phyloP scores from a whole-genome alignment of 2,113 vertebrate species.

The Malaclemys terrapin region DNA sequence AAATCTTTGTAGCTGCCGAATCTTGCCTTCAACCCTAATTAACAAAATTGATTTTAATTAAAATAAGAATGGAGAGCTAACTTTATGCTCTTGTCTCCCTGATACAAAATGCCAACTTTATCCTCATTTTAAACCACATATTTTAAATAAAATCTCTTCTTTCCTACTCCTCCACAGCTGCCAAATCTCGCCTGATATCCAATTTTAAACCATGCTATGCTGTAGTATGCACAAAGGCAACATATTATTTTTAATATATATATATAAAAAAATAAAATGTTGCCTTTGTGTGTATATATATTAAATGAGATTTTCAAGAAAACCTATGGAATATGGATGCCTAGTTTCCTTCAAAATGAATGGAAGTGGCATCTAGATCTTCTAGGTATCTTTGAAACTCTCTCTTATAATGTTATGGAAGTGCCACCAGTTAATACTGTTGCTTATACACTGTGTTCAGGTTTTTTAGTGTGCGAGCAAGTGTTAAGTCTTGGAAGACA shows the following conservation, averaged over 20 bases:
- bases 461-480: background rate
- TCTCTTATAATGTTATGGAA: background rate
- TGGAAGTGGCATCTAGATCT: background rate
- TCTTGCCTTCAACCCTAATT: background rate
- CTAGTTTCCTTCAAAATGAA: background rate
- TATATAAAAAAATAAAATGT: background rate
- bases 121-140: background rate
- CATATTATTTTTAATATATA: background rate
- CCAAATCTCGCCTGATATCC: background rate
- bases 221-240: fast-evolving
- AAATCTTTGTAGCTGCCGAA: background rate
- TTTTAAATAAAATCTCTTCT: background rate
- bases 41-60: background rate
- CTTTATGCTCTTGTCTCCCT: background rate
- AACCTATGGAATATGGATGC: background rate
- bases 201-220: background rate
- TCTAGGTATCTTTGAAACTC: background rate
- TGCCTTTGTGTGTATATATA: background rate
- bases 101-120: background rate
- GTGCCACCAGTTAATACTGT: background rate
- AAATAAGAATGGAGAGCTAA: background rate
- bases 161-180: background rate
- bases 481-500: background rate
- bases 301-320: background rate
- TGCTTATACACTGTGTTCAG: background rate